Evolutionary conservation across 2,888 invertebrate species (phyloP).

Genomic region (Lasioglossum calceatum): DNA sequence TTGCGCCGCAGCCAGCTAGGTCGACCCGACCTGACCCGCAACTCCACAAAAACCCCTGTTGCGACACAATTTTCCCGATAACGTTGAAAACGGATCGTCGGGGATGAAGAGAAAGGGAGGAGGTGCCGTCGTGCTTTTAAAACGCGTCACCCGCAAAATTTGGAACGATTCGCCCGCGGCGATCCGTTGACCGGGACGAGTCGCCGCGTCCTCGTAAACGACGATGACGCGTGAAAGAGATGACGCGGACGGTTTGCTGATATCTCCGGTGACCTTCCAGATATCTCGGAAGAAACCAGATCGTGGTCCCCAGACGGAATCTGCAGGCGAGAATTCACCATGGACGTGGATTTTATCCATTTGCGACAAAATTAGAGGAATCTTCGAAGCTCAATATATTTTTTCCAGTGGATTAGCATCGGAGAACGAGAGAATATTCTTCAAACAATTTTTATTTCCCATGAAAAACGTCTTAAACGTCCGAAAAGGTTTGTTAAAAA

Average conservation of each 20-base stretch:
- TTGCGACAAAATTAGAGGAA: too few relatives aligned
- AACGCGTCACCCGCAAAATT: background rate
- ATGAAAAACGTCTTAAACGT: background rate
- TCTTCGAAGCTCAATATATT: background rate
- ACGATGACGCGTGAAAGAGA: background rate
- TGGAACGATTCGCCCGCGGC: background rate
- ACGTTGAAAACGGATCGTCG: background rate
- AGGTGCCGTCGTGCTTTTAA: background rate
- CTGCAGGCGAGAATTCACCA: background rate
- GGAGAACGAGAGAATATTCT: too few relatives aligned
- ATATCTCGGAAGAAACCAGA: background rate
- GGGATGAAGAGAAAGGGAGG: background rate
- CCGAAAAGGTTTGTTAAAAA: background rate
- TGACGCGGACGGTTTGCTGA: background rate
- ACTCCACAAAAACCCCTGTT: conserved; percentile 39
- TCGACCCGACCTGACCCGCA: conserved; percentile 36
- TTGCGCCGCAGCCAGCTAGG: conserved; percentile 45
- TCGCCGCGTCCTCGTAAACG: background rate
- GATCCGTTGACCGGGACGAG: background rate
- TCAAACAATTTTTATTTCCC: background rate
- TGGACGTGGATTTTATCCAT: too few relatives aligned
- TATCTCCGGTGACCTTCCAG: background rate
- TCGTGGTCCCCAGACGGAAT: background rate
- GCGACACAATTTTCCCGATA: conserved; percentile 20
- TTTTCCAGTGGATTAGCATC: accelerated